Percentiles rank a stretch among this genome's conserved stretches.
Conservation (phyloP, 2,888 invertebrate genomes). For the Brachyptera putata region DNA sequence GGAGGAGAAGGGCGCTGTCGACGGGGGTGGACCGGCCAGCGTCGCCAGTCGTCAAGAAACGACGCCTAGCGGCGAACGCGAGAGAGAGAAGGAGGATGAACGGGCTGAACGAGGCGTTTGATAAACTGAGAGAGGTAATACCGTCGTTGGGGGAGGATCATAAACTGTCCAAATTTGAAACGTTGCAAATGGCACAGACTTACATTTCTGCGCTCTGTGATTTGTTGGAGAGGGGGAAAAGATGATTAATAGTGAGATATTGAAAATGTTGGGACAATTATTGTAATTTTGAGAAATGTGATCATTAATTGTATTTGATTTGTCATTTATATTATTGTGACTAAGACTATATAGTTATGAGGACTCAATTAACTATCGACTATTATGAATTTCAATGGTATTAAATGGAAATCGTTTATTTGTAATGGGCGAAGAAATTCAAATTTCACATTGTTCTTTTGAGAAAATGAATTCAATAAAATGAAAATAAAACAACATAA, state of each 20-base stretch:
- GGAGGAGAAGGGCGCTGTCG: background rate
- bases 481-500: no score
- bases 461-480: no score
- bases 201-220: conserved; percentile 68
- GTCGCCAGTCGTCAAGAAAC: conserved; percentile 55
- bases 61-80: conserved; percentile 68
- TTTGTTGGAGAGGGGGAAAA: conserved; percentile 48
- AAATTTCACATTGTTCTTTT: no score
- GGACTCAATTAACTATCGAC: no score
- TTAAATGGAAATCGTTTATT: no score
- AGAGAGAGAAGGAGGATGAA: conserved; percentile 70
- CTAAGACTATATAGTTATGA: no score
- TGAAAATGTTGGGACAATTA: no score
- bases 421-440: no score
- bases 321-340: background rate
- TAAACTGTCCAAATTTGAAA: conserved; percentile 71
- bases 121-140: conserved; percentile 64
- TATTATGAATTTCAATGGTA: no score
- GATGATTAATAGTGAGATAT: background rate
- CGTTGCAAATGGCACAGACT: conserved; percentile 73
- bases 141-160: conserved; percentile 65
- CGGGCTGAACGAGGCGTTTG: conserved; percentile 70
- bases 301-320: background rate
- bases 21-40: conserved; percentile 42
- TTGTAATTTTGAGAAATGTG: no score